Conservation (phyloP, 2,888 invertebrate species). For the Lycaena phlaeas region DNA sequence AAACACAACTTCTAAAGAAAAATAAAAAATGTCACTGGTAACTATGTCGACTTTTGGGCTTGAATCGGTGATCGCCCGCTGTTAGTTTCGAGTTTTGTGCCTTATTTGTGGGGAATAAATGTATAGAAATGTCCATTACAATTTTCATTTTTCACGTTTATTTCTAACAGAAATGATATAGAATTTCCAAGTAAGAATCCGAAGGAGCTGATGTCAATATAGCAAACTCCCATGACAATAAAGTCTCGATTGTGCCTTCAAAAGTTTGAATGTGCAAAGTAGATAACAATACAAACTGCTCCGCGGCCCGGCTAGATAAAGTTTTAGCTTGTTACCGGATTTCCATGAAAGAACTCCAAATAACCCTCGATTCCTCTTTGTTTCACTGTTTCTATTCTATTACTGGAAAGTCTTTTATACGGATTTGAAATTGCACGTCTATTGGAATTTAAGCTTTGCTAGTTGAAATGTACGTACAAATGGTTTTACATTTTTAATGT, state of each 20-base stretch:
- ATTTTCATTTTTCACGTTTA: no score
- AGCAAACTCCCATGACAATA: conserved; percentile 8
- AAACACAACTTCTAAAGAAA: no score
- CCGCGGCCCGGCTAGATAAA: conserved; percentile 20
- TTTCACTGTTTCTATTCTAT: conserved; percentile 19
- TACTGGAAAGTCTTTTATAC: conserved; percentile 19
- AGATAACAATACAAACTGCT: conserved; percentile 20
- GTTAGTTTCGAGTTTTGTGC: no score
- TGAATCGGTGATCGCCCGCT: no score
- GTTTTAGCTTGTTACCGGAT: conserved; percentile 32
- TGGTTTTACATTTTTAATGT: conserved; percentile 4
- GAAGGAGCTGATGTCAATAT: no score
- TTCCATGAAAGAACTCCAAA: conserved; percentile 29
- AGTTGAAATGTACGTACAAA: conserved; percentile 4
- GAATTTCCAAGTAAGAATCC: no score
- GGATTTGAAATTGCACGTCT: conserved; percentile 7
- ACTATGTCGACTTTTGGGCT: no score
- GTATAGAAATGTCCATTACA: no score
- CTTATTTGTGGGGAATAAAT: no score
- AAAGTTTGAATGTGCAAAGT: conserved; percentile 17
- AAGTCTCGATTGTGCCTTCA: conserved; percentile 11
- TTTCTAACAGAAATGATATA: no score
- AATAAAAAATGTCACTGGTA: no score
- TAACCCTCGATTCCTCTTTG: conserved; percentile 23
- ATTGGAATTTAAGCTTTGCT: conserved; percentile 1